Evolutionary conservation across 1,140 invertebrate genomes (phyloP), one percentile per base, ranked within the genome.

Genomic region (Andricus grossulariae): DNA sequence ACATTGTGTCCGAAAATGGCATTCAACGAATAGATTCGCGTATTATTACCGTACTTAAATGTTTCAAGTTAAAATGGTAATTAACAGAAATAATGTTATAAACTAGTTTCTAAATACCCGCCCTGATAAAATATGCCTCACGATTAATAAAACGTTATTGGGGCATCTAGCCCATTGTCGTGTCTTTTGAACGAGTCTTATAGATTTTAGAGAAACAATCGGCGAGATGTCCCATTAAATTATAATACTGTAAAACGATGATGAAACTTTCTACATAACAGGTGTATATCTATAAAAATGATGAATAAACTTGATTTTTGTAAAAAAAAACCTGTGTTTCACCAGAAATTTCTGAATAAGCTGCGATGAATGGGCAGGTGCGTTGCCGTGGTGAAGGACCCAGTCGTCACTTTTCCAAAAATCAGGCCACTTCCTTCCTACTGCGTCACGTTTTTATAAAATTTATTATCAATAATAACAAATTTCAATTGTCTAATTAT

Each of bases 281-380:
- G 75, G 82, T 90, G 84, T 90, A 89, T 85, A 85, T 89, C 85
- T 88, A 89, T 87, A 87, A 88, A 87, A 89, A 86, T 89, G 82
- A 90, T 78, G 81, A 90, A 89, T 90, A 91, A 90, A 90, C 86
- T 90, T 88, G 81, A 89, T 90, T 91, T 90, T 90, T 91, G 80
- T 90, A 90, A 84, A 84, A 88, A 86, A 85, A 75, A 75, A 72
- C 32, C n/a, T n/a, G n/a, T n/a, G n/a, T n/a, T n/a, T n/a, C n/a
- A n/a, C n/a, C n/a, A n/a, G n/a, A n/a, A n/a, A n/a, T n/a, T n/a
- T n/a, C n/a, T n/a, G n/a, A n/a, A n/a, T n/a, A n/a, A n/a, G n/a
- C n/a, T n/a, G n/a, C n/a, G n/a, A n/a, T n/a, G n/a, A n/a, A n/a
- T n/a, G n/a, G n/a, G n/a, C n/a, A n/a, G n/a, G n/a, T n/a, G n/a